phyloP scores from a whole-genome alignment of 2,888 invertebrate species.

The Euproctis similis region DNA sequence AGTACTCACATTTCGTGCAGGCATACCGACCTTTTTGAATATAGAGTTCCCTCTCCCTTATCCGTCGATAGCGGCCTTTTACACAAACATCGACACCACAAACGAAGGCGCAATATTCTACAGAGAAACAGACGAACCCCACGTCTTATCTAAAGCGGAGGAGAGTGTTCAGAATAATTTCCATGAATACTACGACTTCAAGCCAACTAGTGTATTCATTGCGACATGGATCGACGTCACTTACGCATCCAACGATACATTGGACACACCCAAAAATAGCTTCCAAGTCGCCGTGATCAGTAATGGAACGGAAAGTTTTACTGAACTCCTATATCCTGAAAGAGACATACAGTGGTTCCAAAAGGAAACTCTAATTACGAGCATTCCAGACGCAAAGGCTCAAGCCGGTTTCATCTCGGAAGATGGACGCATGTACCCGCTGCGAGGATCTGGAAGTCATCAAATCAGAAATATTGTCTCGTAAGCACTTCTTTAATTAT shows the following conservation, averaged over 20 bases:
- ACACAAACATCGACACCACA: conserved; percentile 92
- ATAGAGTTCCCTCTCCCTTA: conserved; percentile 92
- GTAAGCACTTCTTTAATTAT: too few species aligned
- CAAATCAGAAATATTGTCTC: conserved; percentile 86
- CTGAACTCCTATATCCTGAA: conserved; percentile 90
- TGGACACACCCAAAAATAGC: conserved; percentile 83
- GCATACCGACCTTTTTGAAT: conserved; percentile 90
- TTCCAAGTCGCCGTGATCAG: conserved; percentile 83
- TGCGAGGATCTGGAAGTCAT: conserved; percentile 94
- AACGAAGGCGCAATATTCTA: conserved; percentile 83
- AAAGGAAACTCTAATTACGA: conserved; percentile 83
- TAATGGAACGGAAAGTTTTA: conserved; percentile 87
- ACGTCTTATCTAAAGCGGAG: conserved; percentile 79
- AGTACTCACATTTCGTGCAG: conserved; percentile 90
- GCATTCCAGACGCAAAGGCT: conserved; percentile 90
- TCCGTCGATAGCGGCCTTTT: conserved; percentile 92
- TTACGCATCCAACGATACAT: conserved; percentile 80
- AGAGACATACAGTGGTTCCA: conserved; percentile 95
- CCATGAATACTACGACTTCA: conserved; percentile 81
- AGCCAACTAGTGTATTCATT: conserved; percentile 86
- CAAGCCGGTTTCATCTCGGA: conserved; percentile 94
- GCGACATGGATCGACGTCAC: conserved; percentile 95
- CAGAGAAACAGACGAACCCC: conserved; percentile 78
- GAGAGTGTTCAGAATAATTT: conserved; percentile 84
- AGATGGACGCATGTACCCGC: conserved; percentile 83